Percentiles rank a stretch among this genome's conserved stretches.
These are phyloP conservation scores for Pseudomyrmex pallidus DNA, from an alignment of 1,140 invertebrate genomes.

Conservation along the genomic window DNA sequence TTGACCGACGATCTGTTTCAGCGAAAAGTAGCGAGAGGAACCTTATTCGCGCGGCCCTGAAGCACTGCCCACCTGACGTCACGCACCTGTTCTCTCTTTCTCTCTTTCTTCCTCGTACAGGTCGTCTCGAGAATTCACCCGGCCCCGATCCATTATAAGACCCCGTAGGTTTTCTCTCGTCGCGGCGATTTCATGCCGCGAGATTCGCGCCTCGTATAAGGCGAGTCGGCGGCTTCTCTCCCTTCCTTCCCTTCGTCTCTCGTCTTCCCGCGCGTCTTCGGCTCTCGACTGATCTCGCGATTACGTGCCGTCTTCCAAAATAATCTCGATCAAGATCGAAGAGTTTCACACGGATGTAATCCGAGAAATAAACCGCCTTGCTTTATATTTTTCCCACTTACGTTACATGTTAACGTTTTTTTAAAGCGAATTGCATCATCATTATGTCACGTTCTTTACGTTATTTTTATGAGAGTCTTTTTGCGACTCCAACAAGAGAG, in stretches of 20 bases:
- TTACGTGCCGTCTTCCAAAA: neutral
- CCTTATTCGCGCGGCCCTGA: constrained; percentile 79
- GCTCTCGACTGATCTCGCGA: constrained; percentile 3
- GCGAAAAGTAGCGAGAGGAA: constrained; percentile 65
- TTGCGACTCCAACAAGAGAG: neutral
- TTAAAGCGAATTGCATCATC: neutral
- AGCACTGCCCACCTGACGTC: constrained; percentile 85
- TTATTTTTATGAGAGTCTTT: neutral
- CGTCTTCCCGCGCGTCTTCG: neutral
- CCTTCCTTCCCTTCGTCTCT: constrained; percentile 46
- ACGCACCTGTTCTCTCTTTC: constrained; percentile 83
- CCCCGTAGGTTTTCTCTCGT: constrained; percentile 67
- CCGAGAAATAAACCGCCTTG: too few relatives aligned
- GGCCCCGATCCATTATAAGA: constrained; percentile 73
- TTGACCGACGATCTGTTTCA: constrained; percentile 72
- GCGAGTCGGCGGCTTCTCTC: constrained; percentile 59
- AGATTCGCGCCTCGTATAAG: constrained; percentile 74
- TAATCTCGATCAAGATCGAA: constrained; percentile 7
- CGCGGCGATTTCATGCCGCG: constrained; percentile 76
- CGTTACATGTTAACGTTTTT: neutral
- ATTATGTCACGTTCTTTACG: neutral
- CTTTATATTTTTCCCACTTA: too few relatives aligned
- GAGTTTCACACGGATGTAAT: too few relatives aligned
- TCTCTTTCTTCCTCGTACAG: constrained; percentile 63
- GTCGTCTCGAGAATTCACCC: constrained; percentile 67